Evolutionary conservation across 2,113 vertebrate species (phyloP).

Genomic region (Rutilus rutilus): DNA sequence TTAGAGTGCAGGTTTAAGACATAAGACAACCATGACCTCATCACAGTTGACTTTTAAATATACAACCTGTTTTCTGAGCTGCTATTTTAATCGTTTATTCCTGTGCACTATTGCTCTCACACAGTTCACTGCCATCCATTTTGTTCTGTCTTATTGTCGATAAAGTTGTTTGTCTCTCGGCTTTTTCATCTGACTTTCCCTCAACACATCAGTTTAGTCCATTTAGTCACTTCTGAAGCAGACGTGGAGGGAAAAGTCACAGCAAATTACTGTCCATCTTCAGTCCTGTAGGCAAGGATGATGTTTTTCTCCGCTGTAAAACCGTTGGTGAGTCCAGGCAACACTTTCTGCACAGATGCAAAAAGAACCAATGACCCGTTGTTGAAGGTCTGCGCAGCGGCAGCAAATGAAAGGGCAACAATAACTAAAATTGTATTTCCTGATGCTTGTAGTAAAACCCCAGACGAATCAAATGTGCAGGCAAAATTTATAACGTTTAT

Average conservation of each 20-base stretch:
- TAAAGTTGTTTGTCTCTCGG: neutral
- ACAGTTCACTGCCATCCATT: neutral
- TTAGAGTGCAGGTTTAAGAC: neutral
- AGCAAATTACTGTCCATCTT: neutral
- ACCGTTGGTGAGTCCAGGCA: neutral
- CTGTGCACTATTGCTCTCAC: neutral
- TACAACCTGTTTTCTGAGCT: neutral
- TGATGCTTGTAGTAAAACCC: neutral
- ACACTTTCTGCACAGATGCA: neutral
- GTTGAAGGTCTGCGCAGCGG: neutral
- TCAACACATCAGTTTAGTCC: neutral
- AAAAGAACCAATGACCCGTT: neutral
- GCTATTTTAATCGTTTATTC: neutral
- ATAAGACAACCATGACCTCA: neutral
- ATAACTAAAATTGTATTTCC: neutral
- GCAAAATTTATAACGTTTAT: neutral
- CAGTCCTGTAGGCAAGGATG: neutral
- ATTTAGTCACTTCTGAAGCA: neutral
- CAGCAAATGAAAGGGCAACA: neutral
- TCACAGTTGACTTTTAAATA: neutral
- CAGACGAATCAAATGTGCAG: neutral
- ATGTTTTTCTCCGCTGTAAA: neutral
- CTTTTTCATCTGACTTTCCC: neutral
- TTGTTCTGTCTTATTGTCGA: neutral
- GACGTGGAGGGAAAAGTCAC: conserved; percentile 19